Conservation (phyloP, 2,797 vertebrate genomes). For the Aselliscus stoliczkanus region DNA sequence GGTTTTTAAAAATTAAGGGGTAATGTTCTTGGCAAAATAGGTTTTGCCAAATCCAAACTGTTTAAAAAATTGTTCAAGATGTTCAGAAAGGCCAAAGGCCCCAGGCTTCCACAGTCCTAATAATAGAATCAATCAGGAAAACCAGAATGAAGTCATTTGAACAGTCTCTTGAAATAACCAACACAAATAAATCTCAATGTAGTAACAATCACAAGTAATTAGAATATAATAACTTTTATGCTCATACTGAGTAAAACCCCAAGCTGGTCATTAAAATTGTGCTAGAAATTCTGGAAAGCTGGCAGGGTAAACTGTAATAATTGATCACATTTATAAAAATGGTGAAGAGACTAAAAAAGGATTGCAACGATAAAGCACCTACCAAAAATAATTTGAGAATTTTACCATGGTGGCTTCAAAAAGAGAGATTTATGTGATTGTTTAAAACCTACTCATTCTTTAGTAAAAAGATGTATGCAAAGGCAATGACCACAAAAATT, state of each 20-base stretch:
- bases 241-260: conserved; percentile 76
- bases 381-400: conserved; percentile 55
- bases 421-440: not conserved
- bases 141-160: conserved; percentile 73
- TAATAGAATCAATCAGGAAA: conserved; percentile 75
- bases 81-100: conserved; percentile 65
- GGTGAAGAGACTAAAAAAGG: conserved; percentile 28
- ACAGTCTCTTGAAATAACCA: conserved; percentile 74
- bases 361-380: conserved; percentile 48
- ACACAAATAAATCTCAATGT: conserved; percentile 80
- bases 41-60: conserved; percentile 75
- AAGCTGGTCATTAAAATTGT: conserved; percentile 77
- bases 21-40: conserved; percentile 76
- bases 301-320: conserved; percentile 69
- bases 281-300: conserved; percentile 79
- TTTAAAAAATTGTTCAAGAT: conserved; percentile 76
- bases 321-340: conserved; percentile 69
- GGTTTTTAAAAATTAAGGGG: conserved; percentile 73
- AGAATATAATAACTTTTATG: conserved; percentile 80
- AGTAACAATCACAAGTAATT: conserved; percentile 76
- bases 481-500: conserved; percentile 26
- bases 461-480: not conserved
- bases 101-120: conserved; percentile 63
- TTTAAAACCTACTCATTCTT: conserved; percentile 44
- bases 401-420: conserved; percentile 4